These are phyloP conservation scores for Borostomias antarcticus DNA, from an alignment of 2,797 vertebrate genomes.

Conservation along the genomic window DNA sequence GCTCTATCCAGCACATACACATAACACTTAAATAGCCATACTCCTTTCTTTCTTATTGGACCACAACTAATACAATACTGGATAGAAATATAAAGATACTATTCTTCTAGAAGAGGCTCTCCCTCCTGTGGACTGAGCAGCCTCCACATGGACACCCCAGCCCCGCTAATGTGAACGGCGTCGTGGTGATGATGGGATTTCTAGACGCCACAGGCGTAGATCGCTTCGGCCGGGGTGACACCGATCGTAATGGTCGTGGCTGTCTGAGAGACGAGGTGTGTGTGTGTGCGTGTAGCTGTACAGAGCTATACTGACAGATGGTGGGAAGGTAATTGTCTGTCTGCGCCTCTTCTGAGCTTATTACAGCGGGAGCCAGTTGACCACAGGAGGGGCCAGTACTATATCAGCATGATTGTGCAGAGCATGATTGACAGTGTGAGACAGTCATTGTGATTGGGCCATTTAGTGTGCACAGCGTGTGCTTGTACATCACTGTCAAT, in stretches of 20 bases:
- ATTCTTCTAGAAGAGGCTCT: too few relatives aligned
- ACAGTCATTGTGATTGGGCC: neutral
- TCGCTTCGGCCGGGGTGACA: conserved; percentile 37
- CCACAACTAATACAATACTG: too few relatives aligned
- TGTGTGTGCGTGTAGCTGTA: conserved; percentile 16
- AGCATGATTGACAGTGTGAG: neutral
- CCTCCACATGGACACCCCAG: too few relatives aligned
- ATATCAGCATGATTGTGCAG: neutral
- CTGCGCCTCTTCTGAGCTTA: conserved; percentile 45
- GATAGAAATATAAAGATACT: too few relatives aligned
- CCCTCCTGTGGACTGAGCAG: too few relatives aligned
- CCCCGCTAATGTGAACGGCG: conserved; percentile 39
- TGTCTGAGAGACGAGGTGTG: conserved; percentile 18
- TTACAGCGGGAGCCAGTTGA: conserved; percentile 31
- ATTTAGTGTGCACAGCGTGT: conserved; percentile 9
- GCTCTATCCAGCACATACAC: too few relatives aligned
- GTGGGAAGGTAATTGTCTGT: conserved; percentile 58
- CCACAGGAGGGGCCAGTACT: conserved; percentile 30
- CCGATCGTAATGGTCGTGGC: conserved; percentile 26
- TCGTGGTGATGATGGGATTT: conserved; percentile 30
- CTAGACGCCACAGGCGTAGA: conserved; percentile 17
- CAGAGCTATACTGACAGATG: conserved; percentile 41
- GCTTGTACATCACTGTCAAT: conserved; percentile 18
- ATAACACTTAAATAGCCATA: too few relatives aligned
- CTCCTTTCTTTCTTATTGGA: too few relatives aligned